These are phyloP conservation scores for Bufo gargarizans DNA, from an alignment of 2,113 vertebrate species.

Conservation along the genomic window DNA sequence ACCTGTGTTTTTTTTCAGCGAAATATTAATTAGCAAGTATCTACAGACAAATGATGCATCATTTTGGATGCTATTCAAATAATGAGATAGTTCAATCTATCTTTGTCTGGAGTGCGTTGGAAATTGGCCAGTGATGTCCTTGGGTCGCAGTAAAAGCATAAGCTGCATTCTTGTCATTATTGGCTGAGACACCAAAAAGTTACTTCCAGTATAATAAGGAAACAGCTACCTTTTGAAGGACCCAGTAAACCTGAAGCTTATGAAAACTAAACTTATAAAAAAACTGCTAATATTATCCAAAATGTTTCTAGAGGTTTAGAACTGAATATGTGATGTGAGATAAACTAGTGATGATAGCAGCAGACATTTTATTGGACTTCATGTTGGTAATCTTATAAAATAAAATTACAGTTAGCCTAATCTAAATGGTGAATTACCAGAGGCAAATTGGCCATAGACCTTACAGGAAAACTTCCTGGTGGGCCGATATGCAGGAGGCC, in stretches of 20 bases:
- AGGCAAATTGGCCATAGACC: too few species aligned
- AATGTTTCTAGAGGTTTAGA: background rate
- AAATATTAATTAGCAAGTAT: background rate
- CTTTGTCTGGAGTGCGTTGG: background rate
- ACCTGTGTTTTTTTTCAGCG: too few species aligned
- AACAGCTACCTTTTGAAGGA: background rate
- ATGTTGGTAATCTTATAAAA: too few species aligned
- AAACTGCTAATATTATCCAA: background rate
- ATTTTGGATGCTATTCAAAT: background rate
- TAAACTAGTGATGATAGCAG: too few species aligned
- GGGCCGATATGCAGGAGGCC: too few species aligned
- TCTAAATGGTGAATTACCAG: too few species aligned
- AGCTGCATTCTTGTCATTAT: background rate
- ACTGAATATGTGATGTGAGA: background rate
- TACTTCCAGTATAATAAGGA: background rate
- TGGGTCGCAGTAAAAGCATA: background rate
- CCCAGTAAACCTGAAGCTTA: background rate
- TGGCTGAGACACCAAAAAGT: background rate
- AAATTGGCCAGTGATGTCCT: background rate
- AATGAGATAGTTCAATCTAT: background rate
- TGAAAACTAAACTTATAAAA: background rate
- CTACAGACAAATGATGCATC: background rate
- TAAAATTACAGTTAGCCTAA: too few species aligned
- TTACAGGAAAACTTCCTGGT: too few species aligned
- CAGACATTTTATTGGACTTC: too few species aligned